Base-by-base conservation (phyloP, 2,888 invertebrate species). In the Hyposoter didymator region DNA sequence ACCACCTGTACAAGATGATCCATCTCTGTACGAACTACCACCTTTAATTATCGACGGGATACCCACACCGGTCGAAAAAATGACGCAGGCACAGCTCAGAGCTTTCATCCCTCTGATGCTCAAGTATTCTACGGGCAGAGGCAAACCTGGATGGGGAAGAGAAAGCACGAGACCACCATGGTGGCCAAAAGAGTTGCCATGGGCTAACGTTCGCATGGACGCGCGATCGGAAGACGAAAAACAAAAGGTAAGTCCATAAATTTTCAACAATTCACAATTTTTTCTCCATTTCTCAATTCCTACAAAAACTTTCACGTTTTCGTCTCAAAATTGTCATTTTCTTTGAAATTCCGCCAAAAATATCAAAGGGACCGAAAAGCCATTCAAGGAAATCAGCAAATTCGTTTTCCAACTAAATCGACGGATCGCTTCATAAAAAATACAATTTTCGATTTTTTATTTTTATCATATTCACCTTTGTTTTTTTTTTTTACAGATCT, bases 171-270 rank as follows among this genome's bases (percentile, higher is more conserved):
- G 98, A 88, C 99, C 99, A 76, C 97, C 98, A 8, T 99, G 99
- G 99, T 99, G 99, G 99, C 99, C 99, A 32, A 97, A 97, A 94
- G 99, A 99, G 94, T 95, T 99, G 91, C 99, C 99, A 7, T 99
- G 99, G 99, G 99, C 99, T 84, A 99, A 99, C 95, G 99, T 99
- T 17, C 95, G 99, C 89, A 99, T 99, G 97, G 99, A 99, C 94
- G 99, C 98, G 2, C 95, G 99, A 88, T 96, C 98, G 28, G 99
- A 99, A 94, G 98, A 99, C 92, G 98, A 99, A 93, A 99, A 99
- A 93, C 99, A 99, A 94, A 98, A 98, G 96, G 99, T 99, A 85
- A 78, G 80, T 78, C 72, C 49, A 79, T 39, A n/a, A 62, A 62
- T 7, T 59, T 66, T 10, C n/a, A 19, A 17, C 39, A 39, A 35